phyloP scores from a whole-genome alignment of 2,113 vertebrate species.

The Eulemur rufifrons region DNA sequence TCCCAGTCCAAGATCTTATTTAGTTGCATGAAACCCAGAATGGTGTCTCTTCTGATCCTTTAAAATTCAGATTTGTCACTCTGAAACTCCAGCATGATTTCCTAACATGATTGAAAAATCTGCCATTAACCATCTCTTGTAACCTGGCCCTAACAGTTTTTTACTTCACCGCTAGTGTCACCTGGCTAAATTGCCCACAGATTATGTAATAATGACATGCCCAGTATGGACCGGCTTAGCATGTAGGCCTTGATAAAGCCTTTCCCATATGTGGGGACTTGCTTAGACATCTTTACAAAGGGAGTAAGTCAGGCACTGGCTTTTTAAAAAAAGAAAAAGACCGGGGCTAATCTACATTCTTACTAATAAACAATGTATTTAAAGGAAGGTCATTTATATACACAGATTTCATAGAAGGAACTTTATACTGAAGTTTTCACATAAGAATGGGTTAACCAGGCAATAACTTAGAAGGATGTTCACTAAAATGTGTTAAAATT shows the following conservation, averaged over 20 bases:
- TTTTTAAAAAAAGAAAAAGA: neutral
- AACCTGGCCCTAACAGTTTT: neutral
- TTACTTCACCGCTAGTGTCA: accelerated
- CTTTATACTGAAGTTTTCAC: neutral
- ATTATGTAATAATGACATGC: neutral
- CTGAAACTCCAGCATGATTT: neutral
- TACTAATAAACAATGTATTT: neutral
- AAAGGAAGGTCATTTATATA: neutral
- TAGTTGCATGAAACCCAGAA: neutral
- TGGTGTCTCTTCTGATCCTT: neutral
- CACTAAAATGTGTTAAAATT: neutral
- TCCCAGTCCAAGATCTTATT: neutral
- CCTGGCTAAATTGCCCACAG: neutral
- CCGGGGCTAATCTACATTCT: neutral
- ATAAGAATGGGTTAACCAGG: neutral
- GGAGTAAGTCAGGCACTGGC: neutral
- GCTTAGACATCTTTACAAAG: neutral
- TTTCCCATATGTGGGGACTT: neutral
- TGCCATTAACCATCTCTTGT: neutral
- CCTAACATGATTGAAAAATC: neutral
- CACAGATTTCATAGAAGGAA: neutral
- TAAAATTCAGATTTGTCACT: neutral
- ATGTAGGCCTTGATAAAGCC: neutral
- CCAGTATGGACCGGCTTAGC: neutral
- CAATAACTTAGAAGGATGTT: neutral